These are phyloP conservation scores for Papilio xuthus DNA, from an alignment of 1,140 invertebrate genomes.

Conservation along the genomic window DNA sequence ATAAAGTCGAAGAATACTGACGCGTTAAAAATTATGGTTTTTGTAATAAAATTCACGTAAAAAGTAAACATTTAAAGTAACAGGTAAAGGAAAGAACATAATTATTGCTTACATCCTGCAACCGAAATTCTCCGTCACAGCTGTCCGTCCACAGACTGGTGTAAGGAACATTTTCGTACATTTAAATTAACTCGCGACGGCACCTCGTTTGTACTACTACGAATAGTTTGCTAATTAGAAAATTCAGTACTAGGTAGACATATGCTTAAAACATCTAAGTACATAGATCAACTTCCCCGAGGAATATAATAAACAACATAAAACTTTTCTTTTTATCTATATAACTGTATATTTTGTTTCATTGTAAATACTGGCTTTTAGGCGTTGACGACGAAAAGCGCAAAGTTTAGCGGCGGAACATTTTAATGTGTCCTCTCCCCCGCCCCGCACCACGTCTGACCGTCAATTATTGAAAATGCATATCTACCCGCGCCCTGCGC, in stretches of 20 bases:
- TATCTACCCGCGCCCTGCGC: constrained; percentile 70
- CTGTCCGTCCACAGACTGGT: background rate
- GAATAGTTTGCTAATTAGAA: constrained; percentile 35
- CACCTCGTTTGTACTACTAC: constrained; percentile 8
- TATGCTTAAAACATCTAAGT: background rate
- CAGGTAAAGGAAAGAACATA: background rate
- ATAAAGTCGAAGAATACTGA: too few species aligned
- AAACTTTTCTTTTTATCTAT: background rate
- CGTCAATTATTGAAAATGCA: constrained; percentile 81
- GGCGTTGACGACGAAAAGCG: constrained; percentile 62
- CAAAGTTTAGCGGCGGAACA: constrained; percentile 70
- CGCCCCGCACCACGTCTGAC: constrained; percentile 67
- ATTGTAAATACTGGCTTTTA: constrained; percentile 15
- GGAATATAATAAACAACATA: background rate
- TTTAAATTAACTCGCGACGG: constrained; percentile 28
- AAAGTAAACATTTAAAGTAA: background rate
- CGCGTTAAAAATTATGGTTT: too few species aligned
- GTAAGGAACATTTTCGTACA: constrained; percentile 11
- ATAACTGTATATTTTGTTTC: background rate
- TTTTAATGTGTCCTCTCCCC: constrained; percentile 72
- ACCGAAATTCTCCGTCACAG: constrained; percentile 12
- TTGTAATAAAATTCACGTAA: too few species aligned
- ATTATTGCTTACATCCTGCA: constrained; percentile 1
- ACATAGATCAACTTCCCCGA: background rate
- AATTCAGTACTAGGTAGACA: background rate